Evolutionary conservation across 2,888 invertebrate species (phyloP).

Genomic region (Spatulosminthurus flaviceps): DNA sequence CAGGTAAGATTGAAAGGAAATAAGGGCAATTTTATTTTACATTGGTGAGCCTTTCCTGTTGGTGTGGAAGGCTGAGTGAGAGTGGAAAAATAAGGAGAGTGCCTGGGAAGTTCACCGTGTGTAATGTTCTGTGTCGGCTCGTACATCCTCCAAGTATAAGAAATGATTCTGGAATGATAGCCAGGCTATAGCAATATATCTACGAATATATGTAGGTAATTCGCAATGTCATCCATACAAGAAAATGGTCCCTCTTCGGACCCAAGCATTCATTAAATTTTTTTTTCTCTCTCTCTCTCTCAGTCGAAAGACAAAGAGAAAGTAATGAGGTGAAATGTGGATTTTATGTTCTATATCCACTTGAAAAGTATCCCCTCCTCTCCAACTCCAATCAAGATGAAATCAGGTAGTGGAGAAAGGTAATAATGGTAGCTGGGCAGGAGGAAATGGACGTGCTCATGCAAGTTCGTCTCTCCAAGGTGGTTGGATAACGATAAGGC

Average conservation of each 20-base stretch:
- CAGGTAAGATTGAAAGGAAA: too few relatives aligned
- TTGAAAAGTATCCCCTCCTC: background rate
- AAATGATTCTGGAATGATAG: conserved; percentile 20
- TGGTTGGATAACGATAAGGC: conserved; percentile 10
- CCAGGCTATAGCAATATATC: background rate
- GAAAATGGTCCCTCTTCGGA: too few relatives aligned
- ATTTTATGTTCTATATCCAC: background rate
- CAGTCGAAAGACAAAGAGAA: background rate
- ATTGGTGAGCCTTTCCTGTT: too few relatives aligned
- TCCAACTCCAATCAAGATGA: background rate
- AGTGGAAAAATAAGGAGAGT: background rate
- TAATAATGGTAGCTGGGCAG: background rate
- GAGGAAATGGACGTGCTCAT: background rate
- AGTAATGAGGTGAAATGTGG: background rate
- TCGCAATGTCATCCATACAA: too few relatives aligned
- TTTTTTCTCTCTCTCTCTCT: too few relatives aligned
- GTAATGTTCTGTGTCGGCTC: background rate
- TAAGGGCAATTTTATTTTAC: too few relatives aligned
- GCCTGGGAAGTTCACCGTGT: background rate
- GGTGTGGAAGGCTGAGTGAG: too few relatives aligned
- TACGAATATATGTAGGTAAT: too few relatives aligned
- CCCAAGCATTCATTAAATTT: conserved; percentile 23
- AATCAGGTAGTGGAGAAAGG: background rate
- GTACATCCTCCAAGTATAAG: background rate
- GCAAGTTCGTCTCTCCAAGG: background rate